Evolutionary conservation across 1,140 invertebrate genomes (phyloP).

Genomic region (Anadara kagoshimensis): DNA sequence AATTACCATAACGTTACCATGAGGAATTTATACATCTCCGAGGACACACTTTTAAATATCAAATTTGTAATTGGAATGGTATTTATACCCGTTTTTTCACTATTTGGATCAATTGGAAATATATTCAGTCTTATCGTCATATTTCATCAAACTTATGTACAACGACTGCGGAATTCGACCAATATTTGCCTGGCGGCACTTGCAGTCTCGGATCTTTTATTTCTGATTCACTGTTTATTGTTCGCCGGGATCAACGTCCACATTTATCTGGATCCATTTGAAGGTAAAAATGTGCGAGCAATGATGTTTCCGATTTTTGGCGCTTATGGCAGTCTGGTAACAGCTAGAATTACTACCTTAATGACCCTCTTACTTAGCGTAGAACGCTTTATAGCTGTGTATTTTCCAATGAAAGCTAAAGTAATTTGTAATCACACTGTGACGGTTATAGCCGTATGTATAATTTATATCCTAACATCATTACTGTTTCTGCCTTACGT

Average conservation of each 20-base stretch:
- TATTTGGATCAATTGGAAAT: slow-evolving; percentile 63
- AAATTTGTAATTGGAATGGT: slow-evolving; percentile 52
- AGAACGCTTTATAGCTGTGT: slow-evolving; percentile 64
- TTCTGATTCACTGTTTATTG: slow-evolving; percentile 57
- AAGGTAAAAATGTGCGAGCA: slow-evolving; percentile 40
- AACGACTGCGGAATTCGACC: slow-evolving; percentile 55
- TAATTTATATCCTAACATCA: slow-evolving; percentile 56
- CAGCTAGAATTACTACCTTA: slow-evolving; percentile 60
- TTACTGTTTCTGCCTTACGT: slow-evolving; percentile 58
- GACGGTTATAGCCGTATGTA: slow-evolving; percentile 48
- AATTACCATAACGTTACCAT: no score
- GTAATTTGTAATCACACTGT: slow-evolving; percentile 52
- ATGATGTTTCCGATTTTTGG: slow-evolving; percentile 59
- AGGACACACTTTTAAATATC: slow-evolving; percentile 5
- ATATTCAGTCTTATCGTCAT: slow-evolving; percentile 56
- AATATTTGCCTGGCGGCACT: slow-evolving; percentile 59
- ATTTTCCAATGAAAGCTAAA: slow-evolving; percentile 61
- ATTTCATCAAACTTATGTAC: slow-evolving; percentile 37
- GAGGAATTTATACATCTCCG: background rate
- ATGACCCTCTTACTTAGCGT: slow-evolving; percentile 58
- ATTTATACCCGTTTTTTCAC: slow-evolving; percentile 37
- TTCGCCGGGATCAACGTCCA: slow-evolving; percentile 55
- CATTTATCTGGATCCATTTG: slow-evolving; percentile 36
- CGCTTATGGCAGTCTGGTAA: slow-evolving; percentile 60
- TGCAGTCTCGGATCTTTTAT: slow-evolving; percentile 60